Evolutionary conservation across 2,888 invertebrate species (phyloP), one percentile per base, ranked within the genome.

Genomic region (Ephialtes manifestator): DNA sequence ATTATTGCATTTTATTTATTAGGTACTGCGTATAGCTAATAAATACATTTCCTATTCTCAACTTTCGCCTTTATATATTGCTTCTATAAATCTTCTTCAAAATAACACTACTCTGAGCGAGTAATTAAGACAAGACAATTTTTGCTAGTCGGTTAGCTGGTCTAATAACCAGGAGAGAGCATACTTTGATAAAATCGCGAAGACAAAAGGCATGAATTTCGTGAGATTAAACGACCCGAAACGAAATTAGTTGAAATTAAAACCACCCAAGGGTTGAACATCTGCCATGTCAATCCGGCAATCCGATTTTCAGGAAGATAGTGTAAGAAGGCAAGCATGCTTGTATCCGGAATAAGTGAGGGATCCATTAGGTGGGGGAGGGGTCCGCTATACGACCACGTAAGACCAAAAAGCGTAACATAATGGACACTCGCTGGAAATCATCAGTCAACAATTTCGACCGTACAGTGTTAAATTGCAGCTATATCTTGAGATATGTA

Each of bases 401-500:
- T 53, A 68, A 53, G 48, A 20, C 55, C 39, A 51, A 68, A 79
- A 39, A 74, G 60, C 75, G 35, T 78, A 71, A 55, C 55, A 67
- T 82, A 77, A 65, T 46, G 53, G 48, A 58, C 39, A 55, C 46
- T 31, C 48, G 46, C 63, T 74, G 77, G 72, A 85, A 86, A 86
- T 79, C 81, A 86, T 85, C 83, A 77, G 65, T 70, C 53, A 43
- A 75, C 24, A 72, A 75, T 68, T 81, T 75, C 71, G 48, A 79
- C 43, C 76, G 63, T 51, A 48, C 75, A 31, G 65, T n/a, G 4
- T 51, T 18, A 15, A 48, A 48, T 15, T 15, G 2, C 13, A 2
- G 51, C 7, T 51, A 5, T 51, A 18, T 51, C 15, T 15, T n/a
- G 4, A 2, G 51, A 51, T 18, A 15, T 18, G n/a, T 15, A 51